Conservation (phyloP, 2,888 invertebrate species). For the Euplagia quadripunctaria region DNA sequence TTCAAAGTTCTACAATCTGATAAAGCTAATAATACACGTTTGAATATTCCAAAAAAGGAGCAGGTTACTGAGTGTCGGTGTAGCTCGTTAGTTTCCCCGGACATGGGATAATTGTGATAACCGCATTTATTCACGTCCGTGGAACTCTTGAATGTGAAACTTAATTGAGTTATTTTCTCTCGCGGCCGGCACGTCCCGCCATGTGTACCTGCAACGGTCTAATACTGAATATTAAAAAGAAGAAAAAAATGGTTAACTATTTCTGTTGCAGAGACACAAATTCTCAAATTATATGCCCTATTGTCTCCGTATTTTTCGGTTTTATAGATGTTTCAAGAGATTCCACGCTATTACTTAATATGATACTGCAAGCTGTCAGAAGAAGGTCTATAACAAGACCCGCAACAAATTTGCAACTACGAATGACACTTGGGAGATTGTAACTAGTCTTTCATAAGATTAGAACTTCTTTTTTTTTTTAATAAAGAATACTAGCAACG, state of each 20-base stretch:
- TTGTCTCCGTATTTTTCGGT: not conserved
- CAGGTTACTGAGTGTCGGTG: slow-evolving; percentile 45
- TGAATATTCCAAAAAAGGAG: slow-evolving; percentile 52
- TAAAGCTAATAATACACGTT: slow-evolving; percentile 29
- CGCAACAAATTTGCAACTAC: not conserved
- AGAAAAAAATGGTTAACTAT: slow-evolving; percentile 11
- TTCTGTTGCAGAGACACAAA: slow-evolving; percentile 17
- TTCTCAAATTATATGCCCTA: not conserved
- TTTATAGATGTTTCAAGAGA: not conserved
- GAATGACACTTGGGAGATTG: not conserved
- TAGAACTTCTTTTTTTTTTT: too few relatives aligned
- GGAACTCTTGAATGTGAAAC: slow-evolving; percentile 76
- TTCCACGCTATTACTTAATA: not conserved
- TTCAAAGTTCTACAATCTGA: slow-evolving; percentile 18
- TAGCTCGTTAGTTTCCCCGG: slow-evolving; percentile 72
- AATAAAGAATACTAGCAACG: too few relatives aligned
- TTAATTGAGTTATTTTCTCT: slow-evolving; percentile 79
- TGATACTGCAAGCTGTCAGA: not conserved
- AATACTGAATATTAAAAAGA: slow-evolving; percentile 35
- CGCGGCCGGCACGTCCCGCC: slow-evolving; percentile 50
- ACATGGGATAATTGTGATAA: slow-evolving; percentile 81
- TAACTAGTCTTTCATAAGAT: not conserved
- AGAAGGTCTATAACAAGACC: not conserved
- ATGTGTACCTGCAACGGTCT: slow-evolving; percentile 33
- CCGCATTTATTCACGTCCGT: slow-evolving; percentile 76